Base-by-base conservation (phyloP, 2,888 invertebrate genomes). In the Allygus modestus region DNA sequence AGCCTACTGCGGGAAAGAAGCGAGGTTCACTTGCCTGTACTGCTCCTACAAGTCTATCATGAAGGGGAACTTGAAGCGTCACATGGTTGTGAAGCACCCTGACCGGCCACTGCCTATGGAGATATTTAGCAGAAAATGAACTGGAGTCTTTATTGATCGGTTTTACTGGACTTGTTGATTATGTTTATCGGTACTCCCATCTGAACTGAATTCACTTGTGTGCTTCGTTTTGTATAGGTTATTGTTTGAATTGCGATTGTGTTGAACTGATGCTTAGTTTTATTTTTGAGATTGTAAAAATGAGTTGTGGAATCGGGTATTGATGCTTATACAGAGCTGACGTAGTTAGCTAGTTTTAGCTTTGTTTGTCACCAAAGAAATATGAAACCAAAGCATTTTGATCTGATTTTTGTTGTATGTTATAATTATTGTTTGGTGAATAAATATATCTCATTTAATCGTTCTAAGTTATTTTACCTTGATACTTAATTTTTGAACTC, bases 1-100 rank as follows among this genome's bases (percentile, higher is more conserved):
- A 33, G 79, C 79, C 5, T 79, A 90, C 86, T 89, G 89, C 51
- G 87, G 87, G 7, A 79, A 88, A 69, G 88, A 88, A 65, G 87
- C 87, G 9, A 86, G 86, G 31, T 86, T 87, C 54, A 20, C 58
- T 5, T 87, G 87, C 46, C 82, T 84, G 58, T 83, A 85, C 84
- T 87, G 87, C 77, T 23, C 81, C 12, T 87, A 87, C 83, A 87
- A 85, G 61, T 86, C 82, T 82, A 81, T 51, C 37, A 84, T 84
- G 73, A 86, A 86, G 28, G 82, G 61, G 12, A 61, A 84, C 46
- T 26, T 87, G 20, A 85, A 84, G 51, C 79, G 37, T 58, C 86
- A 86, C 28, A 81, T 85, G 31, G 41, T 85, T 5, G 65, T 81
- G 17, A 83, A 85, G 31, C 86, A 86, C 43, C 46, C 73, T 11